Evolutionary conservation across 2,888 invertebrate species (phyloP), one percentile per base, ranked within the genome.

Genomic region (Acleris emargana): DNA sequence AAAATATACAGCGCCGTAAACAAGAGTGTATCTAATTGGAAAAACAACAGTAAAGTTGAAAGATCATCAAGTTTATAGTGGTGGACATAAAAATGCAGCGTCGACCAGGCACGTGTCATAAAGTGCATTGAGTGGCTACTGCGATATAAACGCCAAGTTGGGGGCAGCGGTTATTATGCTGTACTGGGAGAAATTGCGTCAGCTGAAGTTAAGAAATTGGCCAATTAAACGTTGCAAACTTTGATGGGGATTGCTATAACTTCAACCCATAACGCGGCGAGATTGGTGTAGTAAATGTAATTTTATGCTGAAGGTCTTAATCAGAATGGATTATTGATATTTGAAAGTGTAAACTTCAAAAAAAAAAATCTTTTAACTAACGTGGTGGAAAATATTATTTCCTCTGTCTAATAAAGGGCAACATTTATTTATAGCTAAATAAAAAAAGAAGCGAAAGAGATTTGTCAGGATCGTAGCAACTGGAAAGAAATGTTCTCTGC

Each of bases 51-150:
- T 71, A 68, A 74, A 76, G 68, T 78, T 76, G 76, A 77, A 80
- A 79, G 77, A 76, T 77, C 78, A 72, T 79, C 77, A 74, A 74
- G 73, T 79, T 80, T 76, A 76, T 73, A 72, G 72, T 75, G 69
- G 70, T 68, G 72, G 68, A 71, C 71, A 66, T 78, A 74, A 79
- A 77, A 75, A 68, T 68, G 71, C 68, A 63, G 70, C 71, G 68
- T 58, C 58, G 32, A 62, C 69, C 58, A 68, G 67, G 72, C 62
- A 69, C 62, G 67, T 55, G 71, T 62, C 69, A 68, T 75, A 76
- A 76, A 75, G 62, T 64, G 62, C 64, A 63, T 62, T 62, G 68
- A 67, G 59, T 63, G 53, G 67, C 67, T 43, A 51, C 58, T 51
- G 63, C 60, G 57, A 66, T 61, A 66, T 66, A 66, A 57, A 60